phyloP scores from a whole-genome alignment of 2,888 invertebrate species.

The Nephrotoma appendiculata region DNA sequence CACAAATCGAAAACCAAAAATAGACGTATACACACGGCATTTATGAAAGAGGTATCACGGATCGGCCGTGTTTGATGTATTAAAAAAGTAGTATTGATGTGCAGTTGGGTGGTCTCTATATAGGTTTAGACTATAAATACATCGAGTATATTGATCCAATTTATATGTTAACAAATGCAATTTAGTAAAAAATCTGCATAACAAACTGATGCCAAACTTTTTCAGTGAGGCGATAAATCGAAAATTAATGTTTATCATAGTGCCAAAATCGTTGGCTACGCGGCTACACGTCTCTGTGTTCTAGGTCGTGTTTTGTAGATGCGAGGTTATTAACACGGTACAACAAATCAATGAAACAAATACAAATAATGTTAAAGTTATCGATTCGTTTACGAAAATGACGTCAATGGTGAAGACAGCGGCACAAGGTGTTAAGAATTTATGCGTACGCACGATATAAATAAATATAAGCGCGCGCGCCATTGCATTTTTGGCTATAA shows the following conservation, averaged over 20 bases:
- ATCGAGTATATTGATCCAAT: background rate
- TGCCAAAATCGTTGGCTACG: background rate
- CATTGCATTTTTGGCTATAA: background rate
- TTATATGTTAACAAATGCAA: background rate
- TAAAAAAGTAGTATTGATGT: background rate
- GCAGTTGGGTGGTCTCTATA: background rate
- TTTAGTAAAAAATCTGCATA: background rate
- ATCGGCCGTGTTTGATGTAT: background rate
- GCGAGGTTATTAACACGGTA: background rate
- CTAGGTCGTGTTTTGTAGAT: background rate
- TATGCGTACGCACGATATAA: background rate
- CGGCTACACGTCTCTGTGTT: background rate
- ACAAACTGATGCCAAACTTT: background rate
- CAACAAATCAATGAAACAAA: background rate
- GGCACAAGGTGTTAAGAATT: background rate
- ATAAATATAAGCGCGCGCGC: background rate
- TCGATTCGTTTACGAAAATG: background rate
- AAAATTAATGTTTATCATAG: background rate
- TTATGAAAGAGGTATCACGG: background rate
- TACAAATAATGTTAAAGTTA: background rate
- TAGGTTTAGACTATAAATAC: background rate
- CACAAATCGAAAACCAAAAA: background rate
- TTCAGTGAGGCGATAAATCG: background rate
- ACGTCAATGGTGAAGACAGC: background rate
- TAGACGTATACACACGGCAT: background rate